Evolutionary conservation across 1,140 invertebrate genomes (phyloP), one percentile per base, ranked within the genome.

Genomic region (Polyergus mexicanus): DNA sequence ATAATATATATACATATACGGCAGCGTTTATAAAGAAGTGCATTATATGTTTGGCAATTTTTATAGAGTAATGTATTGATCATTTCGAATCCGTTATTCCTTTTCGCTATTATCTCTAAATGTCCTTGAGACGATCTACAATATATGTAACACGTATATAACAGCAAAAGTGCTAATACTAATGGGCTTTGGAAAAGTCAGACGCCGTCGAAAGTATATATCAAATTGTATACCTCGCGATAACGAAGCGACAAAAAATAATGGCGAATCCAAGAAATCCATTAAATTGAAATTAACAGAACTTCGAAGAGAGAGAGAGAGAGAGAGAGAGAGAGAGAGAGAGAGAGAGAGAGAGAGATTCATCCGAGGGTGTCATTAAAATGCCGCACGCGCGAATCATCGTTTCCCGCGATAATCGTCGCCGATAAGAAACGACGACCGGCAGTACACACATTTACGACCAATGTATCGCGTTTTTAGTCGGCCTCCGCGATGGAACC

Each of bases 281-380:
- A 83, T 83, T 83, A 83, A 83, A 74, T 62, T 60, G 78, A 83
- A 83, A 83, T 83, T 83, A 83, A 83, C 78, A 22, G 54, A 25
- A 16, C 25, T 22, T 4, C 32, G 10, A 10, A n/a, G 66, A 60
- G 19, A n/a, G 66, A 60, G 32, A 80, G 19, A n/a, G 78, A 32
- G 32, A 32, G 32, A 32, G 32, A 32, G 19, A n/a, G 78, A n/a
- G 66, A 60, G 19, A n/a, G 66, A 60, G 32, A 80, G 19, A n/a
- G 78, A 32, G 32, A 32, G 1, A 32, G 32, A 32, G 19, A n/a
- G 78, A 60, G 4, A 13, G 78, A 60, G 44, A 80, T 83, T 72
- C n/a, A 60, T 74, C 28, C 68, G 68, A 32, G 38, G 54, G 6
- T 72, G 78, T 83, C 68, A 83, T 83, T 83, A 83, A 83, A 83